phyloP scores from a whole-genome alignment of 2,888 invertebrate species.

The Eristalis pertinax region DNA sequence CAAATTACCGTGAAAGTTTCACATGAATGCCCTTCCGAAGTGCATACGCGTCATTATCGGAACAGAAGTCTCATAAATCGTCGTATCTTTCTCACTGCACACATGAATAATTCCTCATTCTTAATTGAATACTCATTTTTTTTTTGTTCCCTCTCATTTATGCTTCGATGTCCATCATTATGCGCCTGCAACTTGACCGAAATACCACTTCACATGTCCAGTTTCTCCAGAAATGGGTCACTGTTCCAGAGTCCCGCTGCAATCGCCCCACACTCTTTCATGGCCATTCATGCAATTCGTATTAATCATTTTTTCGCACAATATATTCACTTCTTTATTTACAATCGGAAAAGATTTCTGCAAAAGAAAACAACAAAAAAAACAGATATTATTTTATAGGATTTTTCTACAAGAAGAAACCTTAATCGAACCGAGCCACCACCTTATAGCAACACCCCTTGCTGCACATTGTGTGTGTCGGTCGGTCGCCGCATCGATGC shows the following conservation, averaged over 20 bases:
- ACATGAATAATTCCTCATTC: conserved; percentile 2
- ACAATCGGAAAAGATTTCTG: conserved; percentile 3
- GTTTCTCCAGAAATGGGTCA: conserved; percentile 51
- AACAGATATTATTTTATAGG: not conserved
- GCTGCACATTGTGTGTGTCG: conserved; percentile 45
- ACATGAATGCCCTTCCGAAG: conserved; percentile 30
- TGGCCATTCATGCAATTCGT: conserved; percentile 59
- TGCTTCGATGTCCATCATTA: not conserved
- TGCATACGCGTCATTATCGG: not conserved
- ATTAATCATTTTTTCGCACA: conserved; percentile 50
- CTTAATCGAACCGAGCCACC: conserved; percentile 55
- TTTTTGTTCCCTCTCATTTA: not conserved
- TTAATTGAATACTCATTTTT: conserved; percentile 20
- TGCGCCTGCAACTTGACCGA: conserved; percentile 38
- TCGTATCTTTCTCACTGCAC: not conserved
- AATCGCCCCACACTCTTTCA: conserved; percentile 33
- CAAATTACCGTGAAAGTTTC: not conserved
- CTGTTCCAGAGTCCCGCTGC: conserved; percentile 66
- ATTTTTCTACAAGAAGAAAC: conserved; percentile 20
- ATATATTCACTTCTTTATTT: conserved; percentile 44
- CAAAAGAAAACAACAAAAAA: not conserved
- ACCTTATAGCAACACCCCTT: conserved; percentile 58
- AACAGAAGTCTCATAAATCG: conserved; percentile 17
- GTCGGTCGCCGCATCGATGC: conserved; percentile 67
- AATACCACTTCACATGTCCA: conserved; percentile 53